Evolutionary conservation across 23 tunicate genomes (phyloP).

Genomic region (Styela clava): DNA sequence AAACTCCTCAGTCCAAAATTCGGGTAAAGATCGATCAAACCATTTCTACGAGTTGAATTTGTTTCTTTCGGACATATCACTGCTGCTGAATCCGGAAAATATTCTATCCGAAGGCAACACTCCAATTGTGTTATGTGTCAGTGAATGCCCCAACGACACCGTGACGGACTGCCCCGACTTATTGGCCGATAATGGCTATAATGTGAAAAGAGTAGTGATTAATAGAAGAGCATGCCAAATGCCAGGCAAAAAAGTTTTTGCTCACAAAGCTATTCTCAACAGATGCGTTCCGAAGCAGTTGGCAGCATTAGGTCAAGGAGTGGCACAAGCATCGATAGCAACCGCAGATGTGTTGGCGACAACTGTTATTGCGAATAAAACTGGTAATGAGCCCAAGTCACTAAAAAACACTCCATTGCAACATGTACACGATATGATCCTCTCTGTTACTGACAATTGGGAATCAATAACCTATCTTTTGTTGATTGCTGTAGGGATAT

Average conservation of each 20-base stretch:
- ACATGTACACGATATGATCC: slow-evolving; percentile 21
- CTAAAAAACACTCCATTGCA: not conserved
- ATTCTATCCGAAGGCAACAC: not conserved
- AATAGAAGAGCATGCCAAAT: slow-evolving; percentile 49
- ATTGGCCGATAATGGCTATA: slow-evolving; percentile 51
- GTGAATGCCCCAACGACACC: slow-evolving; percentile 48
- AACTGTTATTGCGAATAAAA: not conserved
- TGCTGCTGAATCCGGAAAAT: slow-evolving; percentile 16
- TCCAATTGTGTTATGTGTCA: slow-evolving; percentile 62
- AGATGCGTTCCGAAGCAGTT: slow-evolving; percentile 67
- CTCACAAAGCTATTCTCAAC: slow-evolving; percentile 50
- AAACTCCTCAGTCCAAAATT: slow-evolving; percentile 20
- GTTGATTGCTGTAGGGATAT: slow-evolving; percentile 31
- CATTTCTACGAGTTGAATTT: slow-evolving; percentile 39
- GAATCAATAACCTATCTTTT: slow-evolving; percentile 33
- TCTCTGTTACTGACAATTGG: slow-evolving; percentile 37
- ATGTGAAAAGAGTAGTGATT: slow-evolving; percentile 13
- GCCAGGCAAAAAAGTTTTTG: slow-evolving; percentile 38
- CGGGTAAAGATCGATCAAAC: slow-evolving; percentile 63
- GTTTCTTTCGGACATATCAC: slow-evolving; percentile 40
- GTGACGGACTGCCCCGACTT: slow-evolving; percentile 48
- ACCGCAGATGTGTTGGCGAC: slow-evolving; percentile 1
- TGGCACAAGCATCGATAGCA: slow-evolving; percentile 15
- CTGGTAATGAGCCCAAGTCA: not conserved
- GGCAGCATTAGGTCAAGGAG: slow-evolving; percentile 30